Evolutionary conservation across 2,888 invertebrate genomes (phyloP).

Genomic region (Arctia plantaginis): DNA sequence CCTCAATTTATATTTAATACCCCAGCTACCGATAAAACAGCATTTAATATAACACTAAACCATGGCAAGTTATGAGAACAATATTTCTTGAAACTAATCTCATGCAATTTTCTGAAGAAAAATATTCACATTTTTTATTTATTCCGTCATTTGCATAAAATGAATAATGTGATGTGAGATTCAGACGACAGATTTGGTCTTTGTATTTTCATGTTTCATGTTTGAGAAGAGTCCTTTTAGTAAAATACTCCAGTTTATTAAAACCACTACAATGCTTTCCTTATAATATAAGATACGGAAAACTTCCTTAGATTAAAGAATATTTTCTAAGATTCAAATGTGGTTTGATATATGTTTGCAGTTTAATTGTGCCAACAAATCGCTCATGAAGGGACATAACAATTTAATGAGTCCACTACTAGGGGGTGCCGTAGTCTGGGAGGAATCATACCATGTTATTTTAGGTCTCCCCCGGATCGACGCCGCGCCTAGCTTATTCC

Average conservation of each 20-base stretch:
- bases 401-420: no score
- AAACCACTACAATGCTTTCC: background rate
- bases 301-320: background rate
- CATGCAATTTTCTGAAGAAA: conserved; percentile 48
- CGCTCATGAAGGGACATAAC: no score
- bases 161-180: conserved; percentile 39
- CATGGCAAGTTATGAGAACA: conserved; percentile 37
- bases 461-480: no score
- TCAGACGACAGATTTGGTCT: conserved; percentile 28
- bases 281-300: background rate
- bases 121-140: conserved; percentile 48
- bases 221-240: background rate
- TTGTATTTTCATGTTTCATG: conserved; percentile 13
- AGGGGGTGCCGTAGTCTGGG: no score
- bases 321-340: background rate
- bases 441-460: no score
- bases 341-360: background rate
- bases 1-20: conserved; percentile 12
- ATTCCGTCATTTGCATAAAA: conserved; percentile 45
- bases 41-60: conserved; percentile 43
- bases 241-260: background rate
- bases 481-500: no score
- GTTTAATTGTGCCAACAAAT: background rate
- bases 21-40: conserved; percentile 33
- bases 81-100: conserved; percentile 52